Base-by-base conservation (phyloP, 2,113 vertebrate genomes). In the Dicentrarchus labrax region DNA sequence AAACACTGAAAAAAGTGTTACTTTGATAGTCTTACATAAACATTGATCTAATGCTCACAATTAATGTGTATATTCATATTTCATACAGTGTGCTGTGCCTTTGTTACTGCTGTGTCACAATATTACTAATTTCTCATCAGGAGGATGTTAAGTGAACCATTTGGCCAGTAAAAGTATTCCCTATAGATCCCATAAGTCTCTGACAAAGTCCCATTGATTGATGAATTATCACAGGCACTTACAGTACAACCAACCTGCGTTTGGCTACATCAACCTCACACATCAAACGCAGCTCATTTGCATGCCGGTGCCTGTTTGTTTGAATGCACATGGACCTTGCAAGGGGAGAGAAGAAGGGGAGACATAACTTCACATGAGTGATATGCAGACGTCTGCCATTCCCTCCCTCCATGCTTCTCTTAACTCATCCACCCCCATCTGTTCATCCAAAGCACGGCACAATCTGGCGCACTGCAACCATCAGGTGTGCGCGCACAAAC, bases 381-480 rank as follows among this genome's bases (percentile, higher is more conserved):
- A 93, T 86, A 87, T 81, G 80, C 89, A 85, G 87, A 86, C 80
- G 82, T 69, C 88, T 89, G 91, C 89, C 89, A 38, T 67, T 78
- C 81, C 83, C 85, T 83, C 85, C 86, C 85, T 83, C 79, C 76
- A 74, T 86, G 88, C 88, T 76, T 86, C 81, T 91, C 85, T 93
- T 91, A 91, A 93, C 89, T 92, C 88, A 88, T 84, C 88, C 86
- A 60, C 68, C 64, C 67, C 91, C 93, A 94, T 93, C 94, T 94
- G 92, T 92, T 92, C 93, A 67, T 82, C 72, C 72, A 54, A 68
- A 78, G 71, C 80, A 57, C 54, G 56, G 74, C 86, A 38, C 94
- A 91, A 88, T 93, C 93, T 93, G 92, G 85, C 93, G 50, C 73
- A 8, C 71, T 64, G 71, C 82, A 84, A 36, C 87, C 91, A 91